Evolutionary conservation across 2,113 vertebrate genomes (phyloP).

Genomic region (Cephalopterus ornatus): DNA sequence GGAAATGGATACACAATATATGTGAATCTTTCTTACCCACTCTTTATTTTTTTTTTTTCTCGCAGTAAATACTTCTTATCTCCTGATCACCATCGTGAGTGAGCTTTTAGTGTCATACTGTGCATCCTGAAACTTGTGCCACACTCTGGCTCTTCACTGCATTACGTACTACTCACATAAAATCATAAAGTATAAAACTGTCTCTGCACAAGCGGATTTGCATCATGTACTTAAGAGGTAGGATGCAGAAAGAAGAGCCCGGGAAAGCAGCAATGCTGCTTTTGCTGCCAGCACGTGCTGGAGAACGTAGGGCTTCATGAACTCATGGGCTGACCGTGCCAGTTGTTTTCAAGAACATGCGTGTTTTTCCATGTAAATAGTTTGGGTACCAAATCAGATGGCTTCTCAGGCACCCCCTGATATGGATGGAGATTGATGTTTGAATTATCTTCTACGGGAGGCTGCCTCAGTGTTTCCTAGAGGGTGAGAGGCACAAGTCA

Average conservation of each 20-base stretch:
- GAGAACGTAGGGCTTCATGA: not conserved
- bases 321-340: not conserved
- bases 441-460: not conserved
- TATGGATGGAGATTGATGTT: not conserved
- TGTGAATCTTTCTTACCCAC: not conserved
- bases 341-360: not conserved
- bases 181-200: not conserved
- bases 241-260: not conserved
- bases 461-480: not conserved
- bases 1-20: not conserved
- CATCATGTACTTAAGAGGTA: not conserved
- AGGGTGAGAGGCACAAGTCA: not conserved
- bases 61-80: not conserved
- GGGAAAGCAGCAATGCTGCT: not conserved
- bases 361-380: rapidly evolving
- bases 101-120: not conserved
- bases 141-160: not conserved
- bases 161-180: not conserved
- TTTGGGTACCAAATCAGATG: not conserved
- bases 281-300: not conserved
- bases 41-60: not conserved
- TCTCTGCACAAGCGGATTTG: not conserved
- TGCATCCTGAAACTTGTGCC: not conserved
- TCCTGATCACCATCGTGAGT: not conserved
- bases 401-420: not conserved